These are phyloP conservation scores for Fabriciana adippe DNA, from an alignment of 2,888 invertebrate genomes.

Conservation along the genomic window DNA sequence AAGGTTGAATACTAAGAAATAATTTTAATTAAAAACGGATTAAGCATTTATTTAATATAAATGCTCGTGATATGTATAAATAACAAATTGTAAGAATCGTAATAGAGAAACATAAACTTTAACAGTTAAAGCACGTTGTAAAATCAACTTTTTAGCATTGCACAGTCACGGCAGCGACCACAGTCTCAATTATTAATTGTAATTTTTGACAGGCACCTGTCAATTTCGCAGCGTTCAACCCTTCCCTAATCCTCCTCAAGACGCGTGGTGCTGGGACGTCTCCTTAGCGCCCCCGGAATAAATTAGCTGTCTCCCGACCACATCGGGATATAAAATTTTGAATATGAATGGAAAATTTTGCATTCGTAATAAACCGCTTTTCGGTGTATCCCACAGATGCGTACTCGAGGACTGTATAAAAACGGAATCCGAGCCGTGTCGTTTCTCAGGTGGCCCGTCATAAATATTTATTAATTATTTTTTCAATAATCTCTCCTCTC, in stretches of 20 bases:
- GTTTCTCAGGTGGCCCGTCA: slow-evolving; percentile 79
- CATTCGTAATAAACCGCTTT: slow-evolving; percentile 91
- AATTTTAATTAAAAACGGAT: no score
- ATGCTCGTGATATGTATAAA: no score
- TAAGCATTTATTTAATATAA: no score
- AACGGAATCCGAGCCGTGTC: slow-evolving; percentile 65
- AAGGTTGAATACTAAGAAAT: no score
- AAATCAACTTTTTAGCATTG: slow-evolving; percentile 19
- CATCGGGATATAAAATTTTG: slow-evolving; percentile 93
- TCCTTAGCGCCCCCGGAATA: slow-evolving; percentile 84
- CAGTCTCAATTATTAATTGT: slow-evolving; percentile 80
- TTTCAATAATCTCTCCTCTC: slow-evolving; percentile 81
- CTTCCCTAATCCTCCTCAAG: slow-evolving; percentile 80
- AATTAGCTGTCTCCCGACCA: slow-evolving; percentile 87
- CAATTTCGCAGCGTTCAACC: slow-evolving; percentile 79
- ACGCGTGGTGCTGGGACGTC: slow-evolving; percentile 71
- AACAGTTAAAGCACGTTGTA: not conserved
- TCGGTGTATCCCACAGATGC: slow-evolving; percentile 76
- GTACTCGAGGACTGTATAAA: slow-evolving; percentile 74
- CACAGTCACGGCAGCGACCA: slow-evolving; percentile 53
- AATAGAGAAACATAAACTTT: not conserved
- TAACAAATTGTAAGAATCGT: no score
- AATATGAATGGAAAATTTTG: slow-evolving; percentile 94
- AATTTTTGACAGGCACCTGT: slow-evolving; percentile 82
- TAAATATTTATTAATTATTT: slow-evolving; percentile 83